Conservation (phyloP, 2,797 vertebrate species). For the Eutrigla gurnardus region DNA sequence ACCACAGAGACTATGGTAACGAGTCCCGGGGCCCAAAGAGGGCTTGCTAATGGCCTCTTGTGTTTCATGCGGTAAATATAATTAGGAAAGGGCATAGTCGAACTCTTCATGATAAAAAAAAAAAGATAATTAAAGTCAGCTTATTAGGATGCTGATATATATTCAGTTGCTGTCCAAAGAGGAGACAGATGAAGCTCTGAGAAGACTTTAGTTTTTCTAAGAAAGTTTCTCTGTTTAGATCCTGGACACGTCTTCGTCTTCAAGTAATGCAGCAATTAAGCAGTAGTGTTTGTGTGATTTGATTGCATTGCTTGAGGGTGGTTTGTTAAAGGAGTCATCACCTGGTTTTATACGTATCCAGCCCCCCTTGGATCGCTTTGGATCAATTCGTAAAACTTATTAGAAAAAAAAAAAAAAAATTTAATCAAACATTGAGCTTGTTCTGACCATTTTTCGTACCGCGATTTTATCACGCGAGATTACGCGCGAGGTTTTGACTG, state of each 20-base stretch:
- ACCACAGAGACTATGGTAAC: conserved; percentile 16
- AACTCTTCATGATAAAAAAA: conserved; percentile 3
- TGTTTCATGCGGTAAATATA: conserved; percentile 20
- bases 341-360: no score
- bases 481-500: no score
- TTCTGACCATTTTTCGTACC: no score
- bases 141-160: conserved; percentile 34
- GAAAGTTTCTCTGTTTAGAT: conserved; percentile 24
- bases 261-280: neutral
- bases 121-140: neutral
- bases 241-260: neutral
- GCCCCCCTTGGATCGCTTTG: no score
- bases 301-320: neutral
- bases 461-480: no score
- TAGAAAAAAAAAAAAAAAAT: no score
- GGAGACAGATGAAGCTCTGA: neutral
- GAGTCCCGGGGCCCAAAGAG: conserved; percentile 12
- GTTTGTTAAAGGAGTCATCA: no score
- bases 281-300: neutral
- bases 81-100: conserved; percentile 4
- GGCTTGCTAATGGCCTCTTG: conserved; percentile 14
- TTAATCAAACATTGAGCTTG: no score
- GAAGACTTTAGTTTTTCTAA: conserved; percentile 1
- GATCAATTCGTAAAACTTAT: no score
- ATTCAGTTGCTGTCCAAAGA: conserved; percentile 18